These are phyloP conservation scores for Ceratosolen solmsi DNA, from an alignment of 1,140 invertebrate species.

Conservation along the genomic window DNA sequence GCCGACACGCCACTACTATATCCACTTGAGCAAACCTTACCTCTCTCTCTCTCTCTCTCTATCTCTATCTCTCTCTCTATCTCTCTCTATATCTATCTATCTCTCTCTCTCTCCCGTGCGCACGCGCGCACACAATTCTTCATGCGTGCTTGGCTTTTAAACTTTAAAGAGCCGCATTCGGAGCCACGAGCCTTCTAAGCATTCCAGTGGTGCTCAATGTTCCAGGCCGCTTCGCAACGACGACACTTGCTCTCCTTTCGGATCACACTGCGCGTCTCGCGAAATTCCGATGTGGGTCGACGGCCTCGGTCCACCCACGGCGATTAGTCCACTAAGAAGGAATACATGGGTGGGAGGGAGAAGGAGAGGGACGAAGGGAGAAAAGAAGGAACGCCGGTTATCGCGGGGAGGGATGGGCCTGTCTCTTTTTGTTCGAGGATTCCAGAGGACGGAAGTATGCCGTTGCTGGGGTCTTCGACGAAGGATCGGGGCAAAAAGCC, in stretches of 20 bases:
- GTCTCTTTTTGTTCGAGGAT: neutral
- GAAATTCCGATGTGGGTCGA: neutral
- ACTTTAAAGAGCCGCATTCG: slow-evolving; percentile 69
- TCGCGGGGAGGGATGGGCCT: neutral
- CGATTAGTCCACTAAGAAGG: neutral
- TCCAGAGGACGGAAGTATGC: slow-evolving; percentile 2
- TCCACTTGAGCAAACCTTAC: neutral
- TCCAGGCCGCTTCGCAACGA: slow-evolving; percentile 13
- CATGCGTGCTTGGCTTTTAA: slow-evolving; percentile 67
- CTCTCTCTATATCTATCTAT: slow-evolving; percentile 21
- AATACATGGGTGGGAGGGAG: neutral
- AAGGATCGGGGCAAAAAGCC: neutral
- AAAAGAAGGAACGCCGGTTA: neutral
- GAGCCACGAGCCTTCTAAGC: slow-evolving; percentile 55
- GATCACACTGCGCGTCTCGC: neutral
- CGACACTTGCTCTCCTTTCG: slow-evolving; percentile 5
- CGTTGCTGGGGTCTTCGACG: neutral
- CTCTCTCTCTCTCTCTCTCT: slow-evolving; percentile 1
- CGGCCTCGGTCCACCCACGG: slow-evolving; percentile 1
- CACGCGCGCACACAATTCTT: neutral
- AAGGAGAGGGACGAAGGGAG: neutral
- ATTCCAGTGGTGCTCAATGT: slow-evolving; percentile 64
- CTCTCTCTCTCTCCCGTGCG: slow-evolving; percentile 14
- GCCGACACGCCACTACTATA: neutral
- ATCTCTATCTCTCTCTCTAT: slow-evolving; percentile 31